Conservation (phyloP, 2,888 invertebrate genomes). For the Diaprepes abbreviatus region DNA sequence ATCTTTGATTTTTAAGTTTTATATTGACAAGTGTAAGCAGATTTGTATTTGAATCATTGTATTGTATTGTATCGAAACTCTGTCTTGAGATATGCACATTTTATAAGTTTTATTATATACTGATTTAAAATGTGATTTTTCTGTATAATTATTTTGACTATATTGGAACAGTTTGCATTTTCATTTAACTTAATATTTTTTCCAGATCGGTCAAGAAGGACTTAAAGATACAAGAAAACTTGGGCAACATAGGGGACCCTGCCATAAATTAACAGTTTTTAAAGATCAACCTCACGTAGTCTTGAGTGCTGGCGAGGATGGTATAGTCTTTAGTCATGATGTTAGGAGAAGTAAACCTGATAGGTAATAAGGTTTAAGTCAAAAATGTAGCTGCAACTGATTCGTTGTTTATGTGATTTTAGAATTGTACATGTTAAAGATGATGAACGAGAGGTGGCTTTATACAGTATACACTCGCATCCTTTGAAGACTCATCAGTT, state of each 20-base stretch:
- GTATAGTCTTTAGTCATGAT: slow-evolving; percentile 84
- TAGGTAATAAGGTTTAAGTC: slow-evolving; percentile 61
- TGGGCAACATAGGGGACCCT: slow-evolving; percentile 80
- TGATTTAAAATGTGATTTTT: no score
- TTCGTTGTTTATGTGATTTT: slow-evolving; percentile 34
- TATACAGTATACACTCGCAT: slow-evolving; percentile 91
- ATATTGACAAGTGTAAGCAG: no score
- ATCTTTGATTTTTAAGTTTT: no score
- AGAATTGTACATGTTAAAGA: slow-evolving; percentile 74
- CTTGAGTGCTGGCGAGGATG: slow-evolving; percentile 92
- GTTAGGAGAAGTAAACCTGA: slow-evolving; percentile 79
- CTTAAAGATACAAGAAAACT: slow-evolving; percentile 70
- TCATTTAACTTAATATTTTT: no score
- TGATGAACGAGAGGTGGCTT: slow-evolving; percentile 75
- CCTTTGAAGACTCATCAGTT: slow-evolving; percentile 84
- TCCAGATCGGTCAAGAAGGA: slow-evolving; percentile 67
- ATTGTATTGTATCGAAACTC: no score
- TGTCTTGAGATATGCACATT: no score
- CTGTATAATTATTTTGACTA: no score
- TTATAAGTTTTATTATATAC: no score
- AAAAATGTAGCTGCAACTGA: no score
- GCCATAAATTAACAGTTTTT: slow-evolving; percentile 87
- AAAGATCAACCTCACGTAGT: slow-evolving; percentile 82
- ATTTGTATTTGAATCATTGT: no score
- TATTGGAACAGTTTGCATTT: no score